Evolutionary conservation across 2,888 invertebrate species (phyloP).

Genomic region (Leptopilina drosophilae): DNA sequence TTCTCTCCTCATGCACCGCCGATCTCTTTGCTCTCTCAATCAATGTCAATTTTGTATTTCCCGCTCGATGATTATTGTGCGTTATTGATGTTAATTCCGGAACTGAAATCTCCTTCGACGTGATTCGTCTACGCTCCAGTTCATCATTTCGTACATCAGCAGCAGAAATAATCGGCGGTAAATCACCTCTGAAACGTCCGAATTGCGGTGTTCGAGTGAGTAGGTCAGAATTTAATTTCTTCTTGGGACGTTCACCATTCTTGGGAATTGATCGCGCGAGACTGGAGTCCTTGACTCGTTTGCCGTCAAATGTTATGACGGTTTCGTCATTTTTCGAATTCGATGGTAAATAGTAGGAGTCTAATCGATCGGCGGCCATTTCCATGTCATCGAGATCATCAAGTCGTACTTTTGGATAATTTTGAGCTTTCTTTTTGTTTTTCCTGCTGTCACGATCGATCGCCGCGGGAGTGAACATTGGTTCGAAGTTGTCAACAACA

Average conservation of each 20-base stretch:
- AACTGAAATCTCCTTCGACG: constrained; percentile 48
- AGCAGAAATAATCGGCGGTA: constrained; percentile 81
- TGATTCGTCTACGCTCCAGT: constrained; percentile 76
- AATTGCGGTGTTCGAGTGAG: constrained; percentile 86
- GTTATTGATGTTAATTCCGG: constrained; percentile 24
- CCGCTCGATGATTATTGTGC: constrained; percentile 11
- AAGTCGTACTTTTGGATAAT: constrained; percentile 47
- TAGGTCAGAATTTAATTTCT: constrained; percentile 80
- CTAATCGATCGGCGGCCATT: constrained; percentile 83
- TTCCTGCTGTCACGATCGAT: constrained; percentile 79
- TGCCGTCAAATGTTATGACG: constrained; percentile 87
- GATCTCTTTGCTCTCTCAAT: constrained; percentile 63
- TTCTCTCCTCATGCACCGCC: constrained; percentile 54
- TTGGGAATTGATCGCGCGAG: constrained; percentile 80
- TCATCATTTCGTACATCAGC: constrained; percentile 74
- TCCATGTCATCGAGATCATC: constrained; percentile 80
- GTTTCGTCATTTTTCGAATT: constrained; percentile 76
- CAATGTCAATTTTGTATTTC: constrained; percentile 57
- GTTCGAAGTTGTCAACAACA: constrained; percentile 83
- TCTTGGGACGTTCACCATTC: constrained; percentile 63
- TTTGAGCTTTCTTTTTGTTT: constrained; percentile 53
- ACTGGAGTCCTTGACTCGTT: constrained; percentile 83
- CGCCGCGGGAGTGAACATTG: constrained; percentile 89
- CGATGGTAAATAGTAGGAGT: constrained; percentile 85
- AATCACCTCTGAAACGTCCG: constrained; percentile 85